A percentile compares a stretch with the other conserved stretches of the same genome.
phyloP scores from a whole-genome alignment of 2,113 vertebrate species.

The Hiodon alosoides region DNA sequence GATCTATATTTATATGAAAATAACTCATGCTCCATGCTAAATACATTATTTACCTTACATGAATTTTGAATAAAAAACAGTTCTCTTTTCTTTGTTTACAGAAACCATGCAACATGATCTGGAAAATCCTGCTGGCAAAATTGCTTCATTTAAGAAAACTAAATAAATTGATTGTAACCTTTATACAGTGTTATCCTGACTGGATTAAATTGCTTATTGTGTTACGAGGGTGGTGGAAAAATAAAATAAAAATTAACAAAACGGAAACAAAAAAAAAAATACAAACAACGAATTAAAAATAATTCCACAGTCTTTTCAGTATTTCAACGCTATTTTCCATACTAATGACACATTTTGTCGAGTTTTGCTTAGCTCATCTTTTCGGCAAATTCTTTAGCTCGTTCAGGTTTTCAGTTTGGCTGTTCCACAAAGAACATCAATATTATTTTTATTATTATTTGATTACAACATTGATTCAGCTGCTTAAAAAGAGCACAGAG shows the following conservation, averaged over 20 bases:
- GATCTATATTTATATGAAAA: conserved; percentile 99
- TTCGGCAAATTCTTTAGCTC: neutral
- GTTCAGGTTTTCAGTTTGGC: neutral
- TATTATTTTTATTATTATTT: conserved; percentile 20
- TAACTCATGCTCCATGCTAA: conserved; percentile 99
- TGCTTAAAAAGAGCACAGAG: conserved; percentile 56
- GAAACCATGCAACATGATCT: conserved; percentile 92
- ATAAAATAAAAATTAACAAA: conserved; percentile 9
- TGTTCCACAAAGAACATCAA: conserved; percentile 51
- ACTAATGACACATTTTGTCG: neutral
- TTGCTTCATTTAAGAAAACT: conserved; percentile 77
- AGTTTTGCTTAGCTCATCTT: neutral
- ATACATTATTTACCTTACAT: conserved; percentile 99
- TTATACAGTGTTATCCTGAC: conserved; percentile 77
- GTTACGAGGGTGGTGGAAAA: conserved; percentile 56
- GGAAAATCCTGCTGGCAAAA: conserved; percentile 88
- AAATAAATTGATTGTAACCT: conserved; percentile 68
- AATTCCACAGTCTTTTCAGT: neutral
- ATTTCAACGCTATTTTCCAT: neutral
- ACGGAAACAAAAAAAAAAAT: conserved; percentile 11
- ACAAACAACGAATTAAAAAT: neutral
- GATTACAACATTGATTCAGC: conserved; percentile 31
- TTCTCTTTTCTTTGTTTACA: conserved; percentile 75
- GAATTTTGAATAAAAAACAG: conserved; percentile 91
- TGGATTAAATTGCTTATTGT: conserved; percentile 74